Conservation (phyloP, 2,888 invertebrate species). For the Orthonychiurus folsomi region DNA sequence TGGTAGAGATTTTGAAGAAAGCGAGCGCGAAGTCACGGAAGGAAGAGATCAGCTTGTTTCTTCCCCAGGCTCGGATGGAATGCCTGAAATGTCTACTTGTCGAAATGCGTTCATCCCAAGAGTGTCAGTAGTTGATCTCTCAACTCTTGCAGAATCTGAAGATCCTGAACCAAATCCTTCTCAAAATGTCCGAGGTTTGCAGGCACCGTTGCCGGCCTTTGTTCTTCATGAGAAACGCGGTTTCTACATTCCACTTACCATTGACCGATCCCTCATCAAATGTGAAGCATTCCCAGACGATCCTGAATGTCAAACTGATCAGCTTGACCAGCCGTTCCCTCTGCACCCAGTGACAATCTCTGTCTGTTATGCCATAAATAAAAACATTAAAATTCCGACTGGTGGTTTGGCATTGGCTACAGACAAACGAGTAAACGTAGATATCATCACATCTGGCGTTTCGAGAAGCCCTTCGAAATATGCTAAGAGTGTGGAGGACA, state of each 20-base stretch:
- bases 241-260: conserved; percentile 77
- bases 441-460: neutral
- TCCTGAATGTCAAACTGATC: conserved; percentile 47
- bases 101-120: neutral
- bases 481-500: conserved; percentile 1
- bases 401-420: neutral
- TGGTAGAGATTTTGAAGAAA: neutral
- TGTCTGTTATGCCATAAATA: conserved; percentile 47
- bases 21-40: neutral
- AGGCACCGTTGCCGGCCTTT: conserved; percentile 64
- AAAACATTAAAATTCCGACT: neutral
- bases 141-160: conserved; percentile 15
- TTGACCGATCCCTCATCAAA: conserved; percentile 65
- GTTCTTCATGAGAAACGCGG: conserved; percentile 79
- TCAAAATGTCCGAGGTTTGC: conserved; percentile 16
- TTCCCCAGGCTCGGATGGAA: neutral
- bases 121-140: conserved; percentile 18
- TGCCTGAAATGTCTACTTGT: conserved; percentile 3
- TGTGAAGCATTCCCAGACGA: conserved; percentile 58
- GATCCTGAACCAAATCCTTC: neutral
- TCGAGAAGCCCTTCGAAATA: neutral
- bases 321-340: conserved; percentile 50
- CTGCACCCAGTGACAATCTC: conserved; percentile 82
- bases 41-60: neutral
- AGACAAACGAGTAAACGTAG: neutral